Evolutionary conservation across 2,113 vertebrate genomes (phyloP), one percentile per base, ranked within the genome.

Genomic region (Nothobranchius furzeri): DNA sequence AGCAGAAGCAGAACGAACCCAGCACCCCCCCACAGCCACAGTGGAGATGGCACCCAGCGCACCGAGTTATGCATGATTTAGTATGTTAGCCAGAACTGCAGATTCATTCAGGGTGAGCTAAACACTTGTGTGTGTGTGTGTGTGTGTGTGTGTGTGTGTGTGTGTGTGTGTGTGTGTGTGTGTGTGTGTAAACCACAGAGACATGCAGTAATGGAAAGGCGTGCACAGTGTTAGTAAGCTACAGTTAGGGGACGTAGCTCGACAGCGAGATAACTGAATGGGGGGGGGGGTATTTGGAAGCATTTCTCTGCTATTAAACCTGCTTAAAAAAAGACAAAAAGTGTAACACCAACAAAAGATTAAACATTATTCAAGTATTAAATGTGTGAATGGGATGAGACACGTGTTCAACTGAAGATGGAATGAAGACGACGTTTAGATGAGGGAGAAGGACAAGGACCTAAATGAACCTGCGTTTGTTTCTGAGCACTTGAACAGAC

Each of bases 221-320:
- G 42, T 25, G 66, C 30, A 56, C 43, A 59, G 72, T 47, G 40
- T 84, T 75, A 83, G 83, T 86, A 35, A 25, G 48, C 42, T 78
- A 57, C 2, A 53, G 81, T 79, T 79, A 82, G 60, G 0, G 48
- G 53, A 49, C 12, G 10, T 4, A 55, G 35, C 30, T 13, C 36
- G 66, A 9, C 4, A 55, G 58, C 50, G 57, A 59, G 30, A 40
- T 12, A 13, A 30, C 48, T 46, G 43, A 70, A 70, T 35, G 51
- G 45, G 40, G 55, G 60, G 50, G 57, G 50, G 7, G 15, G 15
- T 40, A 7, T 64, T 67, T 56, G 65, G 2, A 57, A 53, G 64
- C 9, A 70, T 86, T 83, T 88, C 76, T 80, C 83, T 60, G 84
- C 76, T 77, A 76, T 70, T 83, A 78, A 71, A 87, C 86, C 89